Base-by-base conservation (phyloP, 1,140 invertebrate genomes). In the Drosophila orosa region DNA sequence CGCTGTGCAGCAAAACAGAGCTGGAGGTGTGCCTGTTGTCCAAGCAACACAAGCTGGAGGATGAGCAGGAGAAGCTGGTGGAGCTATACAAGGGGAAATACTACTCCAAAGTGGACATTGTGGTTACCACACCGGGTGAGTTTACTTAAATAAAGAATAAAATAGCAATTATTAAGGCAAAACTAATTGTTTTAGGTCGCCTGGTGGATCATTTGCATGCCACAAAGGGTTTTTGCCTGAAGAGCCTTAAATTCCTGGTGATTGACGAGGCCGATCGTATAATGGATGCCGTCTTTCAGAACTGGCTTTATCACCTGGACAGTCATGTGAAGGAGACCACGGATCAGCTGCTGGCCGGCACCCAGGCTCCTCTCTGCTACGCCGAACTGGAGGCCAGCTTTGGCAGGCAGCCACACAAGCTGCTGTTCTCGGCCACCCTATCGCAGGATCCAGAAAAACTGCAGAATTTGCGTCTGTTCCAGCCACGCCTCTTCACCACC, bases 201-300 rank as follows among this genome's bases (percentile, higher is more conserved):
- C 92, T 99, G 29, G 95, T 99, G 8, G 97, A 99, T 92, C 98
- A 99, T 92, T 93, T 99, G 58, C 95, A 96, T 92, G 95, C 95
- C 60, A 98, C 97, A 2, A 92, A 95, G 81, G 97, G 97, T n/a
- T 98, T 99, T 92, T 94, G 95, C 73, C 92, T 99, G 15, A 93
- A 95, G 76, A 91, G 95, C 79, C 93, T 99, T 0, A 94, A 95
- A 90, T 99, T 97, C 93, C 92, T 99, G 52, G 95, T 99, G 2
- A 96, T 99, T 57, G 98, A 99, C 92, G 98, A 99, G 94, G 98
- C 98, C 12, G 98, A 99, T 93, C 94, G 97, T 74, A 96, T 98
- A 69, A 95, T 98, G 92, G 97, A 98, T 78, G 96, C 97, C 81
- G 94, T 98, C 22, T 96, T 98, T 92, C 95, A 97, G 83, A 96